A percentile compares a stretch with the other conserved stretches of the same genome.
phyloP scores from a whole-genome alignment of 2,888 invertebrate species.

The Melieria crassipennis region DNA sequence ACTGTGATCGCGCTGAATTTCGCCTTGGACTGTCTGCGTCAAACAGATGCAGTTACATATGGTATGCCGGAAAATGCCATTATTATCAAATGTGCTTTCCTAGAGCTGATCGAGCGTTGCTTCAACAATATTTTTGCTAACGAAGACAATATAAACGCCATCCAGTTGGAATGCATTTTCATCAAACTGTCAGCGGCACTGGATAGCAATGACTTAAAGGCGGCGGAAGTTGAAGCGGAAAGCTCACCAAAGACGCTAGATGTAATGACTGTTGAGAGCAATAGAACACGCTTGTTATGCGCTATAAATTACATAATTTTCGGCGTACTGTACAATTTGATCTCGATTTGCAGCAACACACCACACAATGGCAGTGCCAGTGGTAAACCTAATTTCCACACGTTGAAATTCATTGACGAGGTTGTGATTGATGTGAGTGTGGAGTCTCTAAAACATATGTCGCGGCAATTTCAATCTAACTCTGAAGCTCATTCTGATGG shows the following conservation, averaged over 20 bases:
- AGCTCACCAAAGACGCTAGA: constrained; percentile 2
- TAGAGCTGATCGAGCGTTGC: constrained; percentile 57
- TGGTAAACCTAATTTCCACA: constrained; percentile 36
- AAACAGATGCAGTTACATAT: constrained; percentile 42
- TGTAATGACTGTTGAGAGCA: not conserved
- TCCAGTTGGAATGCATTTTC: constrained; percentile 55
- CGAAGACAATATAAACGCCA: constrained; percentile 49
- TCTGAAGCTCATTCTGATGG: not conserved
- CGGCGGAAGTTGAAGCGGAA: not conserved
- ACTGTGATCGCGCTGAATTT: constrained; percentile 60
- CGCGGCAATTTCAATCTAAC: constrained; percentile 28
- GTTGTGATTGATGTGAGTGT: constrained; percentile 55
- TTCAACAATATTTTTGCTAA: constrained; percentile 59
- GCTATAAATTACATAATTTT: constrained; percentile 59
- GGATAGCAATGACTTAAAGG: constrained; percentile 30
- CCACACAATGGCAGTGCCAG: constrained; percentile 28
- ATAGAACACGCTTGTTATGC: constrained; percentile 46
- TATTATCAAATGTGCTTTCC: constrained; percentile 57
- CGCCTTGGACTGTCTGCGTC: constrained; percentile 55
- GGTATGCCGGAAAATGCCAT: constrained; percentile 48
- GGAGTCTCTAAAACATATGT: constrained; percentile 48
- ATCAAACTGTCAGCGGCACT: constrained; percentile 48
- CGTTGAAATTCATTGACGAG: constrained; percentile 53
- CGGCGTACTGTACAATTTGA: constrained; percentile 58
- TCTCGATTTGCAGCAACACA: constrained; percentile 39